Evolutionary conservation across 2,797 vertebrate species (phyloP), one percentile per base, ranked within the genome.

Genomic region (Microhierax caerulescens): DNA sequence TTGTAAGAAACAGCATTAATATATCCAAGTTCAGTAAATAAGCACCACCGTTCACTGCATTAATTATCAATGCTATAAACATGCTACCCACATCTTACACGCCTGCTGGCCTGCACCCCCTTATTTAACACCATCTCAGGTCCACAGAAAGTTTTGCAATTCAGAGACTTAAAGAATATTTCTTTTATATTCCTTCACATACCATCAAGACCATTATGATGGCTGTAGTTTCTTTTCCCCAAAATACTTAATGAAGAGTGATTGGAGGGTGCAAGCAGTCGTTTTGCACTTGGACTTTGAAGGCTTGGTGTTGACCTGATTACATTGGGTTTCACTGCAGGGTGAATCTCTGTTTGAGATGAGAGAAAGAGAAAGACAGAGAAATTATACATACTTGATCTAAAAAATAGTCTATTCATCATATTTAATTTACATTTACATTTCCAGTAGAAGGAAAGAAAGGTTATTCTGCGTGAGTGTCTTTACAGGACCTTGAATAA

Each of bases 211-310:
- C 99, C 98, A 87, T 99, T 99, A 97, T 99, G 99, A 97, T 99
- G 99, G 95, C 99, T 99, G 98, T 99, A 99, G 98, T 98, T 99
- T 97, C 99, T 99, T 95, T 99, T 99, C 84, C 99, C 99, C 98
- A 99, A 98, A 98, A 99, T 99, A 98, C 99, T 99, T 45, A 99
- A 97, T 7, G 99, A 98, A 20, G 99, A 99, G 82, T 99, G 99
- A 84, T 96, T 98, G 30, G 99, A 98, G 50, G 99, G 98, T 78
- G 98, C 98, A 67, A 99, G 98, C 95, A 99, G 98, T 88, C 99
- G 98, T 65, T 99, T 99, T 47, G 99, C 98, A 20, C 98, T 97
- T 94, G 99, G 98, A 65, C 98, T 99, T 91, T 99, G 99, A 97
- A 99, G 98, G 97, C 98, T 99, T 36, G 98, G 97, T 34, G 97